Conservation (phyloP, 2,113 vertebrate species). For the Parotia lawesii region DNA sequence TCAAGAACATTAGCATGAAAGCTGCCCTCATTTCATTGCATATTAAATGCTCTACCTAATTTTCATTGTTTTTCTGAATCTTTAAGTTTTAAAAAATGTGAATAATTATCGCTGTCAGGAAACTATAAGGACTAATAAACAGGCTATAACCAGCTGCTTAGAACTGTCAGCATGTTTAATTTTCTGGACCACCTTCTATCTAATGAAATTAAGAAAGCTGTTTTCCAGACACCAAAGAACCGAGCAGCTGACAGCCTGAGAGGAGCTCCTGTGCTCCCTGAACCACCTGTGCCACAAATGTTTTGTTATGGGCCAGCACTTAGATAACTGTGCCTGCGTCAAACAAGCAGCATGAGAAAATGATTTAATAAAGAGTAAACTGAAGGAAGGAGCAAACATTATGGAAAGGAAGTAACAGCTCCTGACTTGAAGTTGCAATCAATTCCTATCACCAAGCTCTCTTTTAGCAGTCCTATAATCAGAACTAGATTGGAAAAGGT, state of each 20-base stretch:
- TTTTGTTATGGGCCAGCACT: constrained; percentile 12
- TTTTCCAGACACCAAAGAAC: neutral
- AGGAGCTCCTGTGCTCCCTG: neutral
- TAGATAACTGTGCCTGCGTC: neutral
- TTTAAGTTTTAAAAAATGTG: neutral
- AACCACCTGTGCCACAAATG: constrained; percentile 5
- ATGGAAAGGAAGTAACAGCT: neutral
- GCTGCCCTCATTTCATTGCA: neutral
- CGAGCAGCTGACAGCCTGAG: neutral
- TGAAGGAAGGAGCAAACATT: neutral
- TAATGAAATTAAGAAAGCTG: constrained; percentile 40
- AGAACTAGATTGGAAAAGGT: neutral
- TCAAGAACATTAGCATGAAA: neutral
- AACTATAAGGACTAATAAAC: neutral
- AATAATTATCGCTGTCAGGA: neutral
- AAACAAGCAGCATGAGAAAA: neutral
- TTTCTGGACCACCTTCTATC: constrained; percentile 29
- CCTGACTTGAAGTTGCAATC: neutral
- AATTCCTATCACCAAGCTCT: constrained; percentile 14
- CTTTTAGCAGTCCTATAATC: neutral
- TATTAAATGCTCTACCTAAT: neutral
- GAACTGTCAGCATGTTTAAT: constrained; percentile 16
- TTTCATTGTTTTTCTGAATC: neutral
- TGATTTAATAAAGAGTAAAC: constrained; percentile 8
- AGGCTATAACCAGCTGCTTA: neutral